These are phyloP conservation scores for Myotis myotis DNA, from an alignment of 2,797 vertebrate species.

Conservation along the genomic window DNA sequence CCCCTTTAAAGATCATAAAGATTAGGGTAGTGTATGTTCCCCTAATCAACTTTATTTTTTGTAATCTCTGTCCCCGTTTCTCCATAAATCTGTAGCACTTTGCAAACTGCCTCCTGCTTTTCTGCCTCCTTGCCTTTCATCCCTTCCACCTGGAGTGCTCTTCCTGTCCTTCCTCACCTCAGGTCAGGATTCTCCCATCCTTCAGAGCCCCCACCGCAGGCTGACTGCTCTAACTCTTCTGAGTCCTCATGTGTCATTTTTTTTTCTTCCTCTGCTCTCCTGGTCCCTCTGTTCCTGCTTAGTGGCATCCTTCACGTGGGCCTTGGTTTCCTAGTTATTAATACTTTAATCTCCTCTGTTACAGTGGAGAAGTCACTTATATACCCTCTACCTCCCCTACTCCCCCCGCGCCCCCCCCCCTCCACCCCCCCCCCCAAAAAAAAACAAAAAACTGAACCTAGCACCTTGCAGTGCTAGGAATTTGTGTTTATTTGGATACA, in stretches of 20 bases:
- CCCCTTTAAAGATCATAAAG: neutral
- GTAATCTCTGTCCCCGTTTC: neutral
- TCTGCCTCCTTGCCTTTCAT: neutral
- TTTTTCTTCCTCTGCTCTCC: neutral
- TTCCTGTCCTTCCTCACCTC: neutral
- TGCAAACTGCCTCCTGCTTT: neutral
- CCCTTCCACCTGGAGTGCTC: neutral
- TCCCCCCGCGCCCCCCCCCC: too few relatives aligned
- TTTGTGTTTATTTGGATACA: neutral
- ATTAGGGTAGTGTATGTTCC: neutral
- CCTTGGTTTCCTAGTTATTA: neutral
- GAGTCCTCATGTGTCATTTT: rapidly evolving
- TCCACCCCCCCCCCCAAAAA: rapidly evolving
- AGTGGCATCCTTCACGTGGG: neutral
- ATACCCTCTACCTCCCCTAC: too few relatives aligned
- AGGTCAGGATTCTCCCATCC: too few relatives aligned
- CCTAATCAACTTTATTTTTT: neutral
- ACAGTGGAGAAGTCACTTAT: too few relatives aligned
- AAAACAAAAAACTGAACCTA: neutral
- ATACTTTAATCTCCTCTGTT: neutral
- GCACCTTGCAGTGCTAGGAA: neutral
- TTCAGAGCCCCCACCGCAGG: neutral
- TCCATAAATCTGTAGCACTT: neutral
- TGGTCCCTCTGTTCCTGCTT: neutral
- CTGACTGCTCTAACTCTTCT: too few relatives aligned